Evolutionary conservation across 2,888 invertebrate genomes (phyloP).

Genomic region (Noctua janthe): DNA sequence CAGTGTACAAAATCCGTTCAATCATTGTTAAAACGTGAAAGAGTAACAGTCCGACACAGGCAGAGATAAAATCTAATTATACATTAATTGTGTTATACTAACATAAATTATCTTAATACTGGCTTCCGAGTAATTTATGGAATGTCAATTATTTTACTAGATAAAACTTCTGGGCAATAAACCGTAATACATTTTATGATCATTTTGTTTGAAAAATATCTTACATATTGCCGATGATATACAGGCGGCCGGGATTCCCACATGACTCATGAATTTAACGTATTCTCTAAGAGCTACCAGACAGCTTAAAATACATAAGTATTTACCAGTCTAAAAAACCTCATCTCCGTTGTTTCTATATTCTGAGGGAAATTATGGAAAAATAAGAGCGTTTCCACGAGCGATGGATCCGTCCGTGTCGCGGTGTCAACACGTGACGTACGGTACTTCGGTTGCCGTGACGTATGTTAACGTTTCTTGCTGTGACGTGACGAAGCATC

Average conservation of each 20-base stretch:
- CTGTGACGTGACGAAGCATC: slow-evolving; percentile 8
- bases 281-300: slow-evolving; percentile 24
- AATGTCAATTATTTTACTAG: background rate
- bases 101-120: background rate
- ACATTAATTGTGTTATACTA: background rate
- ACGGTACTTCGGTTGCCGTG: background rate
- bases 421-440: slow-evolving; percentile 17
- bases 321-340: background rate
- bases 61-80: background rate
- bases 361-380: slow-evolving; percentile 26
- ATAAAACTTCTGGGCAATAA: background rate
- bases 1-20: background rate
- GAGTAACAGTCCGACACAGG: background rate
- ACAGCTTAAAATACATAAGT: slow-evolving; percentile 19
- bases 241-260: slow-evolving; percentile 20
- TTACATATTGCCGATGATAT: slow-evolving; percentile 12
- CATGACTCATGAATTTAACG: slow-evolving; percentile 27
- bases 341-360: slow-evolving; percentile 16
- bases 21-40: background rate
- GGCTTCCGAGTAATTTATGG: background rate
- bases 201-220: slow-evolving; percentile 10
- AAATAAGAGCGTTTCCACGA: slow-evolving; percentile 53
- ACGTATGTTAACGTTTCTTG: background rate
- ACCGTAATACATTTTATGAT: background rate
- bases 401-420: slow-evolving; percentile 39